Evolutionary conservation across 2,888 invertebrate genomes (phyloP).

Genomic region (Harpagoxenus sublaevis): DNA sequence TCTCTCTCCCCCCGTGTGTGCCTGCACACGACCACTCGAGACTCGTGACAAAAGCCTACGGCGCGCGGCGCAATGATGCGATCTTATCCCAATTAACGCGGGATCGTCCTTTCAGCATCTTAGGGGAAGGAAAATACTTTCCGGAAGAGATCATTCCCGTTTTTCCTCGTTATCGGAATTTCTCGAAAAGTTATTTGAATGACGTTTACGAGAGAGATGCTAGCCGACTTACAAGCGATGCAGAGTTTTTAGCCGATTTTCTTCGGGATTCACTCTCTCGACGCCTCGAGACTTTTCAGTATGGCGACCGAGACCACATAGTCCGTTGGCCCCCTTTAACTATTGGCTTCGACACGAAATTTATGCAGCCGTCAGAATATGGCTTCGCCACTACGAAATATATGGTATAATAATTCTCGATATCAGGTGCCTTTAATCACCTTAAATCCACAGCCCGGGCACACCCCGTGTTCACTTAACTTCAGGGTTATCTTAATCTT

Average conservation of each 20-base stretch:
- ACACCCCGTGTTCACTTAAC: conserved; percentile 84
- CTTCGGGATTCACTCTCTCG: background rate
- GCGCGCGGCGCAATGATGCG: conserved; percentile 60
- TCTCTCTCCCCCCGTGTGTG: conserved; percentile 28
- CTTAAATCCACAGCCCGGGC: conserved; percentile 85
- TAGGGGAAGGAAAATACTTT: conserved; percentile 27
- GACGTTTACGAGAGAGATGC: background rate
- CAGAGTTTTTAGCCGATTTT: conserved; percentile 13
- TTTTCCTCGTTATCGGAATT: conserved; percentile 19
- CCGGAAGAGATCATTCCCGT: conserved; percentile 28
- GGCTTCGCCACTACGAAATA: conserved; percentile 77
- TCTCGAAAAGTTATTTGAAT: background rate
- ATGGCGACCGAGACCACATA: background rate
- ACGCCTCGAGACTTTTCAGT: conserved; percentile 19
- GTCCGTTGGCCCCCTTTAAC: conserved; percentile 47
- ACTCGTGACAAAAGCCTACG: conserved; percentile 75
- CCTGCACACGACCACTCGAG: conserved; percentile 54
- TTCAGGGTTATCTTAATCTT: conserved; percentile 86
- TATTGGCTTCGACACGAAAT: conserved; percentile 72
- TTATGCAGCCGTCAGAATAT: conserved; percentile 76
- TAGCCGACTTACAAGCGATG: background rate
- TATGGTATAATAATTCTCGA: conserved; percentile 85
- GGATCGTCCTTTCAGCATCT: conserved; percentile 21
- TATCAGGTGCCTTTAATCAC: conserved; percentile 86
- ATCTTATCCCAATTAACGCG: conserved; percentile 70